Evolutionary conservation across 1,140 invertebrate species (phyloP), one percentile per base, ranked within the genome.

Genomic region (Aricia agestis): DNA sequence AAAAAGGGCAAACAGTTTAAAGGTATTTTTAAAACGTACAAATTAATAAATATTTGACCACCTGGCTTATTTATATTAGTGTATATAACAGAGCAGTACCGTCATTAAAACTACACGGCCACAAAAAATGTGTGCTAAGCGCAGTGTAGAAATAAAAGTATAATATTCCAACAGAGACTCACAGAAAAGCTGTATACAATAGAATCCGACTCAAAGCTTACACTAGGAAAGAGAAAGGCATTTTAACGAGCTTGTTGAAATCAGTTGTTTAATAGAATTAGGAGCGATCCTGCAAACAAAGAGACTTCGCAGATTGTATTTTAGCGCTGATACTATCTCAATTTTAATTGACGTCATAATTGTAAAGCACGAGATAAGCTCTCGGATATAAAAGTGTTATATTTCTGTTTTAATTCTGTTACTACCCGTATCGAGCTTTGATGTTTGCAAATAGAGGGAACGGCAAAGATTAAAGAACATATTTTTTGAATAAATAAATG

Each of bases 221-320:
- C 59, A 63, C 17, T 63, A 19, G 18, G 10, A 52, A 52, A 52
- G 18, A 11, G 17, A 63, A 63, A 63, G 59, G 18, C n/a, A 25
- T 9, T 63, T 63, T 63, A 63, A 63, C 17, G 59, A 63, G 59
- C 59, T 63, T 59, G 58, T 63, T 63, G 59, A 63, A 19, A 63
- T 63, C 59, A 63, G 17, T 63, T 25, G 59, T 18, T 63, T 63
- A 63, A 63, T 63, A 63, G 59, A 63, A 63, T 19, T 19, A 63
- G 17, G 19, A 63, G 18, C 59, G n/a, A 59, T 59, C 59, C 59
- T 17, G n/a, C 58, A 25, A 63, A 63, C 59, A 63, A 63, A 18
- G 59, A 63, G 19, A 63, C 59, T 36, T 6, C 3, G 59, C 19
- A 25, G 59, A 63, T 63, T 63, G 59, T 63, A 11, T 25, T 63